These are phyloP conservation scores for Cryptotermes secundus DNA, from an alignment of 1,140 invertebrate genomes.

Conservation along the genomic window DNA sequence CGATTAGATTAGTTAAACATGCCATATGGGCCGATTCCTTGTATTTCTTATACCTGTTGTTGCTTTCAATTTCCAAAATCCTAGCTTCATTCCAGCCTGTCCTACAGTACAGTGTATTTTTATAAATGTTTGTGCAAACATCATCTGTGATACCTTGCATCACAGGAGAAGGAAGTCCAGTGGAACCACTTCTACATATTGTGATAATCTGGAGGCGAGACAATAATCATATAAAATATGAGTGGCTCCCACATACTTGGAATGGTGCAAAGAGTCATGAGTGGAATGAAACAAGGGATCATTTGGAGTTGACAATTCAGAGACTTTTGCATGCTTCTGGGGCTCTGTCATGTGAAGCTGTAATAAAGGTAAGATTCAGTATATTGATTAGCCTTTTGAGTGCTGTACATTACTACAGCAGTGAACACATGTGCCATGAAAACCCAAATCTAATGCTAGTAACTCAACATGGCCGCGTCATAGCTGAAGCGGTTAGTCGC, in stretches of 20 bases:
- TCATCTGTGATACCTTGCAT: no score
- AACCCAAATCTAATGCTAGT: no score
- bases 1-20: no score
- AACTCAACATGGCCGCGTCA: no score
- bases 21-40: no score
- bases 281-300: slow-evolving; percentile 71
- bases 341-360: slow-evolving; percentile 49
- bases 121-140: no score
- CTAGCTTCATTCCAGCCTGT: no score
- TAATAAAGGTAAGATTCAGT: slow-evolving; percentile 44
- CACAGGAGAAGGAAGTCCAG: slow-evolving; percentile 52
- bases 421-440: no score
- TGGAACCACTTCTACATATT: slow-evolving; percentile 67
- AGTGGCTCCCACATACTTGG: slow-evolving; percentile 65
- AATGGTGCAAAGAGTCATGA: slow-evolving; percentile 51
- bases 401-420: not conserved
- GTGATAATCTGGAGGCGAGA: slow-evolving; percentile 90
- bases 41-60: no score
- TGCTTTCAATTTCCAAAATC: no score
- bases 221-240: slow-evolving; percentile 81
- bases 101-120: no score
- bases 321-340: slow-evolving; percentile 70
- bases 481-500: no score
- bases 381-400: slow-evolving; percentile 18
- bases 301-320: slow-evolving; percentile 70